These are phyloP conservation scores for Drosophila ironensis DNA, from an alignment of 1,140 invertebrate genomes.

Conservation along the genomic window DNA sequence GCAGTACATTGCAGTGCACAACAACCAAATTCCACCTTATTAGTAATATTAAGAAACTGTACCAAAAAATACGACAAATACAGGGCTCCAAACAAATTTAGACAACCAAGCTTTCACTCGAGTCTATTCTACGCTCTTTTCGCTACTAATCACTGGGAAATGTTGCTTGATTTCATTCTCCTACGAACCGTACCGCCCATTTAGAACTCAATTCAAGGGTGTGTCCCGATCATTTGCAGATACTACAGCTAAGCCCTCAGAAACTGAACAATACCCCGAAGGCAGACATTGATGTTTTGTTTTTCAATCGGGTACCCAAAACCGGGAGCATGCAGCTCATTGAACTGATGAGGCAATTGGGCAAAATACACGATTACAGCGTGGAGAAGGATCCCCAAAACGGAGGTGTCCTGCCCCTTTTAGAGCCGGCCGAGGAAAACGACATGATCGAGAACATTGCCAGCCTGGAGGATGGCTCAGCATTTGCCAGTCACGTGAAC, in stretches of 20 bases:
- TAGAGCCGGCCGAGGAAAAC: conserved; percentile 48
- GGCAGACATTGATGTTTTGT: conserved; percentile 88
- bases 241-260: conserved; percentile 56
- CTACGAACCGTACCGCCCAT: conserved; percentile 1
- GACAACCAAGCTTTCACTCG: neutral
- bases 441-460: conserved; percentile 69
- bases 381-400: conserved; percentile 71
- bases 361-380: conserved; percentile 87
- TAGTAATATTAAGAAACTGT: neutral
- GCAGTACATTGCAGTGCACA: conserved; percentile 88
- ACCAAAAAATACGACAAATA: neutral
- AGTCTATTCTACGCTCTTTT: conserved; percentile 30
- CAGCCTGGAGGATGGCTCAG: conserved; percentile 62
- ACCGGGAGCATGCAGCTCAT: conserved; percentile 93
- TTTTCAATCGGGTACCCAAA: conserved; percentile 95
- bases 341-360: conserved; percentile 89
- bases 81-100: neutral
- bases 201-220: conserved; percentile 13
- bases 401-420: conserved; percentile 52
- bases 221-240: conserved; percentile 45
- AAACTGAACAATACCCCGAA: conserved; percentile 89
- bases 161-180: conserved; percentile 29
- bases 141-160: conserved; percentile 51
- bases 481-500: conserved; percentile 71
- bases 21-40: conserved; percentile 42